Evolutionary conservation across 2,113 vertebrate species (phyloP), one percentile per base, ranked within the genome.

Genomic region (Actinemys pallida): DNA sequence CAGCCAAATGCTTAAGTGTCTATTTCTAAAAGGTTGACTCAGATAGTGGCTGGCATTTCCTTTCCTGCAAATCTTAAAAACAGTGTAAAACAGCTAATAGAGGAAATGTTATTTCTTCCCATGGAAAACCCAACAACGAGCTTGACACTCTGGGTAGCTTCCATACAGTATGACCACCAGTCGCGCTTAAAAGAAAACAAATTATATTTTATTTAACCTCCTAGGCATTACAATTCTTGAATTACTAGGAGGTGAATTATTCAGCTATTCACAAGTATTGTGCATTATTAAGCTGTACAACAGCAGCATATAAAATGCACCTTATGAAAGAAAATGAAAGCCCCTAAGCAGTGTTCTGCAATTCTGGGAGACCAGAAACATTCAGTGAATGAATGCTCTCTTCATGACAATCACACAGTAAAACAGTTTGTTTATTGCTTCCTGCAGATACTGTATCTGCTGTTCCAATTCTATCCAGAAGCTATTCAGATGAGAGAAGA

Each of bases 401-500:
- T 75, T 90, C 84, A 79, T 81, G 45, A 90, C 9, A 83, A 47
- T 87, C 29, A 39, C n/a, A 94, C 20, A 85, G 20, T 88, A 10
- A 88, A 79, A n/a, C n/a, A 72, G 35, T 69, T 69, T 56, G 0
- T 65, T 83, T 76, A 85, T n/a, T 94, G 11, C 25, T 95, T 93
- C 57, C 39, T 83, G 52, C 27, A 56, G 84, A 80, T 89, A 78
- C 19, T 86, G 3, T 90, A 83, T 62, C 50, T 95, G 39, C 17
- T 86, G 22, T 81, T 94, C 25, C 69, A 86, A 81, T 93, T 96
- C 75, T 86, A 81, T 62, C 3, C 78, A 88, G 90, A 92, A 97
- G 42, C 22, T 92, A 90, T 90, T 84, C 54, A 94, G 53, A 94
- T 79, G 31, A 8, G 13, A 45, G 79, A 69, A 29, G 39, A 78